Conservation (phyloP, 2,113 vertebrate genomes). For the Dendropsophus ebraccatus region DNA sequence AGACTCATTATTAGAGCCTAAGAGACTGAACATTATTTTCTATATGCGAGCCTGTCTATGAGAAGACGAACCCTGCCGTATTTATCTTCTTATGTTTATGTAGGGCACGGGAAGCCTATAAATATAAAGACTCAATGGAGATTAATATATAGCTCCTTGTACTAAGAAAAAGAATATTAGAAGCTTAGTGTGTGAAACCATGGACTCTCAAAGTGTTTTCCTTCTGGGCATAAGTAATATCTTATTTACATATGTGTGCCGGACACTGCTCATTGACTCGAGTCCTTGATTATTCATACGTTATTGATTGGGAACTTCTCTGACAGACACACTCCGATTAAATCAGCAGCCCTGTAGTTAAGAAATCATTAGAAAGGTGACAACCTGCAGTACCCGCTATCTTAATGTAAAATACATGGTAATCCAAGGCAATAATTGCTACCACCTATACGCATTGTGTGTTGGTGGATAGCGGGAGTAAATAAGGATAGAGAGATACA, state of each 20-base stretch:
- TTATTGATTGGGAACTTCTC: background rate
- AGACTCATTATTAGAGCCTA: background rate
- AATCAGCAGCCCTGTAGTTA: background rate
- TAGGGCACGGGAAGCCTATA: background rate
- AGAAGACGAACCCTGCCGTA: background rate
- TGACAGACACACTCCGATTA: conserved; percentile 9
- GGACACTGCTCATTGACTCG: background rate
- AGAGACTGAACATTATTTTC: background rate
- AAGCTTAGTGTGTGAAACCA: background rate
- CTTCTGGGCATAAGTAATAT: background rate
- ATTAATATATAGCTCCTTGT: background rate
- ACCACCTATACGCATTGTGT: background rate
- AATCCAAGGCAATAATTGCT: background rate
- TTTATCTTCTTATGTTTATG: conserved; percentile 8
- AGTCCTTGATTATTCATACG: conserved; percentile 17
- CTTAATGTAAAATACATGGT: background rate
- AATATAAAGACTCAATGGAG: background rate
- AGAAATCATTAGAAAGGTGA: background rate
- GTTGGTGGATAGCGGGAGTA: conserved; percentile 21
- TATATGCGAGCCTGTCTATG: background rate
- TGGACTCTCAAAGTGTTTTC: background rate
- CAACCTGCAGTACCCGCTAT: background rate
- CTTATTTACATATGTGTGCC: background rate
- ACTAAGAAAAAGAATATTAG: background rate
- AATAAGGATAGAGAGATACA: background rate